These are phyloP conservation scores for Andrena flavipes DNA, from an alignment of 2,888 invertebrate genomes.

Conservation along the genomic window DNA sequence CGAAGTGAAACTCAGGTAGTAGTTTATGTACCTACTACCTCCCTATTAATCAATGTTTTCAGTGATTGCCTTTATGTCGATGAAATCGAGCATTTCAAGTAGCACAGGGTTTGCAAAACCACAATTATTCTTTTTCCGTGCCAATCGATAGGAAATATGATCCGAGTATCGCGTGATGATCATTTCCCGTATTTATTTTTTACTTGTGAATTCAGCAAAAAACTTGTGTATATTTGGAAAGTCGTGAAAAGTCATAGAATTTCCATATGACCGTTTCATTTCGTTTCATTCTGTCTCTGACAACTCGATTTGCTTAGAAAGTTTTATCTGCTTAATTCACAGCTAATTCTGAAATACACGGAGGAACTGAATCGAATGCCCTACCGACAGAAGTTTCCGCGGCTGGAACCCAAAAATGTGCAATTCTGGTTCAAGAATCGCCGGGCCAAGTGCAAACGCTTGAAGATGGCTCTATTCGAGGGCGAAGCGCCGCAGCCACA, in stretches of 20 bases:
- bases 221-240: neutral
- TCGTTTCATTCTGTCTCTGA: too few species aligned
- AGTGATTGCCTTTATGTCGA: neutral
- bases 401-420: slow-evolving; percentile 99
- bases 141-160: neutral
- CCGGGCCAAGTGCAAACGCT: slow-evolving; percentile 98
- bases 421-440: slow-evolving; percentile 99
- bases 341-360: slow-evolving; percentile 98
- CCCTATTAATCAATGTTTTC: slow-evolving; percentile 4
- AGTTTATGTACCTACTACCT: neutral
- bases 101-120: neutral
- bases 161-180: too few species aligned
- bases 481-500: slow-evolving; percentile 87
- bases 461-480: slow-evolving; percentile 96
- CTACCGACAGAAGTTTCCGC: slow-evolving; percentile 98
- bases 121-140: neutral
- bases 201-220: neutral
- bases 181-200: neutral
- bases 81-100: neutral
- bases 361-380: slow-evolving; percentile 98
- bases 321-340: slow-evolving; percentile 50
- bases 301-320: neutral
- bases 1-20: neutral
- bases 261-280: too few species aligned
- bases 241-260: too few species aligned